phyloP scores from a whole-genome alignment of 1,140 invertebrate genomes.

The Ctenoplectra terminalis region DNA sequence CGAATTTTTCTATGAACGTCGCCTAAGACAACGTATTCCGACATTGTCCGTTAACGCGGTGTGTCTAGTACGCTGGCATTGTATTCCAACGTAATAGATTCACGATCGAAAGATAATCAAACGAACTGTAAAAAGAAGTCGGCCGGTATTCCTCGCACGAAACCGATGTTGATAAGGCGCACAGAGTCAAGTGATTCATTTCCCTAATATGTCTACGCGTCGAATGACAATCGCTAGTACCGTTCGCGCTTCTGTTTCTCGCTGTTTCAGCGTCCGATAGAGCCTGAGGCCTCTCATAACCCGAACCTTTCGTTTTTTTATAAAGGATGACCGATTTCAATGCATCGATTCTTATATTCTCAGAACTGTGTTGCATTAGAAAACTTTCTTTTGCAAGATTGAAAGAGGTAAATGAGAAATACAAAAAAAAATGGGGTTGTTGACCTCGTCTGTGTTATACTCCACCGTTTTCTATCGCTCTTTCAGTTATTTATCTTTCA shows the following conservation, averaged over 20 bases:
- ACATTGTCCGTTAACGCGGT: slow-evolving; percentile 44
- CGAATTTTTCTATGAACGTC: slow-evolving; percentile 48
- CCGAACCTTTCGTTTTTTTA: too few species aligned
- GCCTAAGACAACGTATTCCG: slow-evolving; percentile 15
- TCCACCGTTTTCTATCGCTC: too few species aligned
- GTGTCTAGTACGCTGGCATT: slow-evolving; percentile 39
- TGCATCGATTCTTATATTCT: too few species aligned
- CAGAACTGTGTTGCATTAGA: too few species aligned
- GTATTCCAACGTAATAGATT: slow-evolving; percentile 49
- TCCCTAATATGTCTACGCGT: slow-evolving; percentile 48
- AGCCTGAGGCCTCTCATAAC: neutral
- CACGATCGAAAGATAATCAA: slow-evolving; percentile 50
- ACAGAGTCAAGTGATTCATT: slow-evolving; percentile 42
- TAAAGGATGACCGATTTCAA: too few species aligned
- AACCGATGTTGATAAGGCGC: slow-evolving; percentile 41
- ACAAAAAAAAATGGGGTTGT: too few species aligned
- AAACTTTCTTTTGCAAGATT: too few species aligned
- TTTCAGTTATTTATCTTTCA: too few species aligned
- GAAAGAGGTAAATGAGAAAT: too few species aligned
- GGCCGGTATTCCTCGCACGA: slow-evolving; percentile 42
- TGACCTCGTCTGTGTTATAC: too few species aligned
- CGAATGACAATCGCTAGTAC: slow-evolving; percentile 38
- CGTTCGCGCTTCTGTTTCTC: slow-evolving; percentile 7
- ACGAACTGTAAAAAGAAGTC: slow-evolving; percentile 48
- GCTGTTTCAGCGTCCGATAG: neutral